These are phyloP conservation scores for Lates calcarifer DNA, from an alignment of 2,113 vertebrate genomes.

Conservation along the genomic window DNA sequence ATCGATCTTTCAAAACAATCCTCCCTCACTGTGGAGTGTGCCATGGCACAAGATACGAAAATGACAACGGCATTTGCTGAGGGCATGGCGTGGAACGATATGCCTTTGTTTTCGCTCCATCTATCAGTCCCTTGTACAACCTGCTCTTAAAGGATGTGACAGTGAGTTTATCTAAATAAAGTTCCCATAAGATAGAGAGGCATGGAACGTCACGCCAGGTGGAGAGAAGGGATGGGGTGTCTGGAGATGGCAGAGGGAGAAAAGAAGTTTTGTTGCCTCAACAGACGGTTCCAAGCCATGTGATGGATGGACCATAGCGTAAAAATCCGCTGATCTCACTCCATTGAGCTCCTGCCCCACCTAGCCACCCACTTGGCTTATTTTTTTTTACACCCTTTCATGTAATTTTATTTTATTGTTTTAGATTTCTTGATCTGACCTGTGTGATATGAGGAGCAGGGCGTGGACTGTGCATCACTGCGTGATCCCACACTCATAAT, in stretches of 20 bases:
- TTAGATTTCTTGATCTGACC: conserved; percentile 34
- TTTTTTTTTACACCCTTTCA: conserved; percentile 10
- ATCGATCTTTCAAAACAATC: conserved; percentile 33
- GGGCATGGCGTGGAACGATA: background rate
- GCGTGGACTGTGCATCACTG: conserved; percentile 19
- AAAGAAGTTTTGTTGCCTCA: conserved; percentile 48
- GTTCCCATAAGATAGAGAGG: conserved; percentile 55
- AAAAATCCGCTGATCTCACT: conserved; percentile 55
- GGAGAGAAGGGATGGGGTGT: conserved; percentile 17
- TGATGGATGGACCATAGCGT: conserved; percentile 60
- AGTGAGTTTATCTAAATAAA: conserved; percentile 74
- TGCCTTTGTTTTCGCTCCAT: conserved; percentile 57
- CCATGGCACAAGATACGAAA: conserved; percentile 6
- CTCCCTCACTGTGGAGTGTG: background rate
- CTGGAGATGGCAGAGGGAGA: conserved; percentile 31
- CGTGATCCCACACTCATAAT: conserved; percentile 70
- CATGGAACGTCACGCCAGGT: conserved; percentile 35
- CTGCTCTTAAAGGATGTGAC: conserved; percentile 57
- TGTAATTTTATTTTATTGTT: conserved; percentile 28
- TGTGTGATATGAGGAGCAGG: conserved; percentile 5
- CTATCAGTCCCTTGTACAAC: conserved; percentile 42
- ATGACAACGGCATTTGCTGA: conserved; percentile 19
- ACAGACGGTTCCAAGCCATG: conserved; percentile 55
- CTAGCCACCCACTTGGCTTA: conserved; percentile 11
- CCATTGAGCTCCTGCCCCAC: conserved; percentile 22